Conservation (phyloP, 2,888 invertebrate genomes). For the Pasiphila rectangulata region DNA sequence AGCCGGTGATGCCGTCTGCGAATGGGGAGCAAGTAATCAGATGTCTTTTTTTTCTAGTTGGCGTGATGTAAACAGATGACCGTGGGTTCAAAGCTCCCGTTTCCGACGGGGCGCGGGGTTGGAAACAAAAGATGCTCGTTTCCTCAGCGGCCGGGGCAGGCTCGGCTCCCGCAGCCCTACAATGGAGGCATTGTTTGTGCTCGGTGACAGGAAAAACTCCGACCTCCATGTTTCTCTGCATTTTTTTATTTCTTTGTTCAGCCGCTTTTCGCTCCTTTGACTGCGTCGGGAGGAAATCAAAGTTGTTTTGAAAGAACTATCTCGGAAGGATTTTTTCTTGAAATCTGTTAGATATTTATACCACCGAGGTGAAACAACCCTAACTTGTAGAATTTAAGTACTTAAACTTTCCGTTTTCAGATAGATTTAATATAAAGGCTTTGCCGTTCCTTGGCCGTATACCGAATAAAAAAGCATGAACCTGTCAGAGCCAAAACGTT, state of each 20-base stretch:
- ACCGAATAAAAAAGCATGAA: slow-evolving; percentile 13
- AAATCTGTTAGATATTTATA: slow-evolving; percentile 10
- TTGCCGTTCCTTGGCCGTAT: slow-evolving; percentile 1
- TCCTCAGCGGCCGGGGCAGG: slow-evolving; percentile 61
- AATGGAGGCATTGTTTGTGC: slow-evolving; percentile 78
- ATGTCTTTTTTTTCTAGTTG: slow-evolving; percentile 60
- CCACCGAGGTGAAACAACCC: neutral
- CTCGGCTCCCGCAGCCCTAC: slow-evolving; percentile 50
- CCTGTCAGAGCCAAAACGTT: slow-evolving; percentile 17
- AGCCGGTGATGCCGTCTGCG: slow-evolving; percentile 14
- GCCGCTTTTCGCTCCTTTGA: slow-evolving; percentile 68
- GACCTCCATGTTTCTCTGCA: slow-evolving; percentile 79
- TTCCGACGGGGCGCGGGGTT: slow-evolving; percentile 60
- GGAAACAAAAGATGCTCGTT: slow-evolving; percentile 80
- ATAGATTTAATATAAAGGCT: neutral
- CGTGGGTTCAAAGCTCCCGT: slow-evolving; percentile 73
- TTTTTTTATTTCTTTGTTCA: slow-evolving; percentile 70
- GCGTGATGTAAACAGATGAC: slow-evolving; percentile 76
- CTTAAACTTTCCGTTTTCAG: neutral
- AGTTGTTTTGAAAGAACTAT: slow-evolving; percentile 61
- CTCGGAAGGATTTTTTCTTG: slow-evolving; percentile 34
- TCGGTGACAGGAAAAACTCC: slow-evolving; percentile 81
- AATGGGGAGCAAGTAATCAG: slow-evolving; percentile 49
- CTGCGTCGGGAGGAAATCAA: slow-evolving; percentile 65
- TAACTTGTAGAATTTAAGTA: neutral